phyloP scores from a whole-genome alignment of 2,888 invertebrate genomes.

The Crematogaster levior region DNA sequence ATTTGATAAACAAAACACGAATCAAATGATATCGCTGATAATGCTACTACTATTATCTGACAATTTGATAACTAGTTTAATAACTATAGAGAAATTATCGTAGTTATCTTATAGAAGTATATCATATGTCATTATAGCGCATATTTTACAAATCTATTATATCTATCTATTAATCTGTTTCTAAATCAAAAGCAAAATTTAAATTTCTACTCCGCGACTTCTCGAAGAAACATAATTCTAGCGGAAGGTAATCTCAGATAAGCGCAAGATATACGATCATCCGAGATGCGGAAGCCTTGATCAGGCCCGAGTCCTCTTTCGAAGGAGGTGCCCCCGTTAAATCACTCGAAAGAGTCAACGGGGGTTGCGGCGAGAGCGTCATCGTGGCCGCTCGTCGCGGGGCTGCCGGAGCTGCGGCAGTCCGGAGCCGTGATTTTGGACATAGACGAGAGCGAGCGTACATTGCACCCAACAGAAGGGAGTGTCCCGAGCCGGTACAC shows the following conservation, averaged over 20 bases:
- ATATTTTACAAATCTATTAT: background rate
- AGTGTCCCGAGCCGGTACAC: conserved; percentile 75
- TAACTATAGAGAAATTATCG: background rate
- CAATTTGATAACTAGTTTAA: background rate
- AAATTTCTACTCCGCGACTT: background rate
- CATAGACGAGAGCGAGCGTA: conserved; percentile 68
- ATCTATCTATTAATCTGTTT: background rate
- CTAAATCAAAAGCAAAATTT: background rate
- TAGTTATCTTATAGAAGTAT: background rate
- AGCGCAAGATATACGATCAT: conserved; percentile 53
- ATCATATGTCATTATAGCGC: background rate
- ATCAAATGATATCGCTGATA: background rate
- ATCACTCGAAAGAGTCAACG: conserved; percentile 64
- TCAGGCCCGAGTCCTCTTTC: conserved; percentile 17
- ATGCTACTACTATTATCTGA: background rate
- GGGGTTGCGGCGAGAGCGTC: conserved; percentile 32
- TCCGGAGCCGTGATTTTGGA: conserved; percentile 69
- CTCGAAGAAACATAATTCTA: background rate
- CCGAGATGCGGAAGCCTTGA: conserved; percentile 21
- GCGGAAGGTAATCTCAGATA: conserved; percentile 23
- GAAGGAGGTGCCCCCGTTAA: conserved; percentile 27
- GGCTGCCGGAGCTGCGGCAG: conserved; percentile 42
- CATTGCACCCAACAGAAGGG: conserved; percentile 76
- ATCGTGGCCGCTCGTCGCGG: conserved; percentile 32
- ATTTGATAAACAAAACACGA: background rate